These are phyloP conservation scores for Mechanitis mazaeus DNA, from an alignment of 2,888 invertebrate species.

Conservation along the genomic window DNA sequence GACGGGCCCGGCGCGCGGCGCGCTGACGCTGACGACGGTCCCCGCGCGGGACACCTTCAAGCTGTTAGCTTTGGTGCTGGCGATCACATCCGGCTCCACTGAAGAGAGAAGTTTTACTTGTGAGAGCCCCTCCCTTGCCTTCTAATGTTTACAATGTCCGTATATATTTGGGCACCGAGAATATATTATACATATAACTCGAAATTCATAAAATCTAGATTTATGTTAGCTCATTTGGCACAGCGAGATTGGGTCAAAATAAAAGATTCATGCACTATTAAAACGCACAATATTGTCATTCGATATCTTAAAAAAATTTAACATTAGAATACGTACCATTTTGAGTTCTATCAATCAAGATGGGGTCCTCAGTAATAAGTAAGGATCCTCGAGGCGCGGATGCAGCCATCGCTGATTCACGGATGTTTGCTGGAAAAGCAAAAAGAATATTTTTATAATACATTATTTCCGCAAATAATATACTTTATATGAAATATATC, in stretches of 20 bases:
- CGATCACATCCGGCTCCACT: slow-evolving; percentile 94
- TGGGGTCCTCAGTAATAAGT: slow-evolving; percentile 57
- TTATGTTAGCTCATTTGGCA: no score
- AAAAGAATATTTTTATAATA: neutral
- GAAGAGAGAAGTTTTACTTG: slow-evolving; percentile 59
- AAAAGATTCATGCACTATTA: no score
- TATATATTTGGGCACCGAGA: no score
- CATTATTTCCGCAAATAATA: no score
- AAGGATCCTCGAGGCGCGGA: slow-evolving; percentile 47
- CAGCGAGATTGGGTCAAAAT: no score
- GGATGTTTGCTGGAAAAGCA: slow-evolving; percentile 53
- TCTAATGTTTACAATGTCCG: neutral
- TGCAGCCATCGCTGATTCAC: slow-evolving; percentile 46
- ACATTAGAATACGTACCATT: slow-evolving; percentile 43
- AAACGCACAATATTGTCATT: neutral
- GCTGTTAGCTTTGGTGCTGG: slow-evolving; percentile 87
- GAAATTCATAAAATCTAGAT: no score
- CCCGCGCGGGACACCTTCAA: slow-evolving; percentile 69
- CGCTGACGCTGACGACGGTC: slow-evolving; percentile 39
- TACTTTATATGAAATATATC: no score
- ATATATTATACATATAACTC: no score
- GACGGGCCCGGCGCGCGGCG: slow-evolving; percentile 39
- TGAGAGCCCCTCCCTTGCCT: neutral
- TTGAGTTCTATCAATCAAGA: slow-evolving; percentile 45
- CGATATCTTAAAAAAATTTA: neutral